Conservation (phyloP, 1,140 invertebrate species). For the Papilio polytes region DNA sequence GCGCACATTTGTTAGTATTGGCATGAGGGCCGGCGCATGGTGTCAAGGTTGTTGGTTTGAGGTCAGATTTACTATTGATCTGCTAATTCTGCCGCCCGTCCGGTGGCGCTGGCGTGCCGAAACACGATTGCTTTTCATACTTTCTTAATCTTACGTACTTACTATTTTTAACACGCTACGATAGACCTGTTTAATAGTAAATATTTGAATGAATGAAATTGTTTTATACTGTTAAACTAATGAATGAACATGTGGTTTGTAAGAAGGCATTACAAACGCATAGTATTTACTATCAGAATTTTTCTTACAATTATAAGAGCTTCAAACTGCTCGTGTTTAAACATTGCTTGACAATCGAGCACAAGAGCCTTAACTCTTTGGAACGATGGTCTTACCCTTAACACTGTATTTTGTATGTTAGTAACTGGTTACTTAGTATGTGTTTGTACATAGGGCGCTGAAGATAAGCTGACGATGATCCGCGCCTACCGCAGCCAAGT, state of each 20-base stretch:
- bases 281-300: neutral
- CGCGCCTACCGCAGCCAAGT: slow-evolving; percentile 96
- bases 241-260: neutral
- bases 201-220: slow-evolving; percentile 19
- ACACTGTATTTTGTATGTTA: neutral
- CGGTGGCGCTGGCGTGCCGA: neutral
- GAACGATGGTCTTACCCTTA: neutral
- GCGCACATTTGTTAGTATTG: neutral
- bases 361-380: no score
- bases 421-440: neutral
- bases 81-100: neutral
- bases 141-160: neutral
- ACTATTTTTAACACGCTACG: slow-evolving; percentile 14
- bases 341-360: no score
- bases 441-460: slow-evolving; percentile 86
- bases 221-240: neutral
- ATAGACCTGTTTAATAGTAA: neutral
- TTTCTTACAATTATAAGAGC: neutral
- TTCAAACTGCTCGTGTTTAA: neutral
- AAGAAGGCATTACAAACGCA: neutral
- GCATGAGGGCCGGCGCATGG: slow-evolving; percentile 20
- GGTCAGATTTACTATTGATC: slow-evolving; percentile 23
- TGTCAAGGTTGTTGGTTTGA: slow-evolving; percentile 8
- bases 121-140: neutral
- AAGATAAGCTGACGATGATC: slow-evolving; percentile 96